These are phyloP conservation scores for Xiphydria camelus DNA, from an alignment of 2,888 invertebrate species.

Conservation along the genomic window DNA sequence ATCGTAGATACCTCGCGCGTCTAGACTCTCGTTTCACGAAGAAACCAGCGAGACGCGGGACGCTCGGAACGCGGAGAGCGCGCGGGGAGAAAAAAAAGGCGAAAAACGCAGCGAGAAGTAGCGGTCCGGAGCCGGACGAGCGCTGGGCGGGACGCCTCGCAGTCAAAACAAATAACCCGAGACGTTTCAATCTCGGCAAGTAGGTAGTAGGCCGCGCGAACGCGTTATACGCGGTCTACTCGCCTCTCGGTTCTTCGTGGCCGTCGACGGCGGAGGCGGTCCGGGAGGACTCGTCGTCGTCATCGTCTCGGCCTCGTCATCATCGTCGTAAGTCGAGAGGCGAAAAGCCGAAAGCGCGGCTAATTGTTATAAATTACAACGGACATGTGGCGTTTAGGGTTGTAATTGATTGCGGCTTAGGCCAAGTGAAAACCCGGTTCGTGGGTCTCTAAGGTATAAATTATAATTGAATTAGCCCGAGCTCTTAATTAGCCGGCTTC, in stretches of 20 bases:
- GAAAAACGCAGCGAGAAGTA: too few species aligned
- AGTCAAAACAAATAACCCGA: conserved; percentile 53
- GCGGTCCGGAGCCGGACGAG: conserved; percentile 38
- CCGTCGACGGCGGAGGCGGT: neutral
- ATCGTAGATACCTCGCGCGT: too few species aligned
- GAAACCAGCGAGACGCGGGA: too few species aligned
- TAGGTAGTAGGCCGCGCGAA: conserved; percentile 26
- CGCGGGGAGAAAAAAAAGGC: too few species aligned
- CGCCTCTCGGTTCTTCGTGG: neutral
- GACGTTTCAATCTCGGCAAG: conserved; percentile 45
- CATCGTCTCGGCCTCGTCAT: neutral
- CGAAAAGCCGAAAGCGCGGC: neutral
- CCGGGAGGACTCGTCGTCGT: neutral
- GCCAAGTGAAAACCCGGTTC: conserved; percentile 21
- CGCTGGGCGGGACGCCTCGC: conserved; percentile 47
- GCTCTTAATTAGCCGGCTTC: conserved; percentile 44
- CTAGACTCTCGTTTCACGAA: too few species aligned
- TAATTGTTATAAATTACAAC: conserved; percentile 47
- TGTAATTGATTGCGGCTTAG: conserved; percentile 48
- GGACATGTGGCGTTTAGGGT: conserved; percentile 47
- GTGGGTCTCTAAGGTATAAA: conserved; percentile 40
- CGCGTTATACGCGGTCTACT: conserved; percentile 1
- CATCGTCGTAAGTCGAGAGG: neutral
- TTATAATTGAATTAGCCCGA: conserved; percentile 54
- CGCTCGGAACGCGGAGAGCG: too few species aligned